Evolutionary conservation across 2,888 invertebrate genomes (phyloP).

Genomic region (Chelonus formosanus): DNA sequence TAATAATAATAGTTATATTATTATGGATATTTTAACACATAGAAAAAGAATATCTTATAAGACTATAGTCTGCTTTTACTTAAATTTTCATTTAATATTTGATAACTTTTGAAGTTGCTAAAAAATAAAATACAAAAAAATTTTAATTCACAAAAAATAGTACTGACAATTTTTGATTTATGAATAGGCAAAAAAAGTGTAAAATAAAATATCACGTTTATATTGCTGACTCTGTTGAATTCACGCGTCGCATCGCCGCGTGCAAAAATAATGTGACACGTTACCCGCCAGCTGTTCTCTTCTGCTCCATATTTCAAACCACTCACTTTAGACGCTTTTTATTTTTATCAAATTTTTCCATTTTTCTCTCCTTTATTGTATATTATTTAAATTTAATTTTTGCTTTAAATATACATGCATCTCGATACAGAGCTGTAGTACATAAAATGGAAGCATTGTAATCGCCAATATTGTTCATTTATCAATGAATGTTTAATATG

Average conservation of each 20-base stretch:
- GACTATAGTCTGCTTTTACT: no score
- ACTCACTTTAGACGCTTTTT: conserved; percentile 38
- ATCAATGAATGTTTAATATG: no score
- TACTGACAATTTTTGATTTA: conserved; percentile 4
- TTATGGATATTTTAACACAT: no score
- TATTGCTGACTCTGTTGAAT: conserved; percentile 55
- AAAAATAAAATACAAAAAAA: neutral
- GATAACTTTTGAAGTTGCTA: no score
- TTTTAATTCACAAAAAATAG: conserved; percentile 1
- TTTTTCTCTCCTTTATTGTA: conserved; percentile 32
- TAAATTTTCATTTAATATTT: no score
- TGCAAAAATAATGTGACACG: conserved; percentile 60
- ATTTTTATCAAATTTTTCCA: conserved; percentile 23
- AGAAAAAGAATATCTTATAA: no score
- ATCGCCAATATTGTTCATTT: no score
- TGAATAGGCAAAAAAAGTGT: conserved; percentile 14
- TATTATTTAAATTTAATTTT: conserved; percentile 5
- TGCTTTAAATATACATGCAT: no score
- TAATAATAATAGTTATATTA: no score
- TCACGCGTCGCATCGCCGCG: conserved; percentile 53
- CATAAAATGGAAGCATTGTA: no score
- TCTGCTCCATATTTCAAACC: conserved; percentile 52
- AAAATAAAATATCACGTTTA: conserved; percentile 35
- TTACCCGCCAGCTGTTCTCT: conserved; percentile 53
- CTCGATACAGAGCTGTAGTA: no score